phyloP scores from a whole-genome alignment of 2,797 vertebrate genomes.

The Pseudomugil gertrudae region DNA sequence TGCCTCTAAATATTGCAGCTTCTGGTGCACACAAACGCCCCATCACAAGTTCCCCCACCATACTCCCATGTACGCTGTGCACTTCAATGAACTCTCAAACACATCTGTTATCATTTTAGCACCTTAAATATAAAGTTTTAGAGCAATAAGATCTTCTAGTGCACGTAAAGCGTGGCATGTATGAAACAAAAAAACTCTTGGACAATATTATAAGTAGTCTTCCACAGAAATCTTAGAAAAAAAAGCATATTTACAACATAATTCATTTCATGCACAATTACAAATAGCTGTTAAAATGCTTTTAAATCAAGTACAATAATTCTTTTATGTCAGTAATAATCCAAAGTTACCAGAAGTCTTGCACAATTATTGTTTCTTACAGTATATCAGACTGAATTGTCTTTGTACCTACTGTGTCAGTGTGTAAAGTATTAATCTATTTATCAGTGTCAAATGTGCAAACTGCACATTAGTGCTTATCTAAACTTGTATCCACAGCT shows the following conservation, averaged over 20 bases:
- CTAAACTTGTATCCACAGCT: background rate
- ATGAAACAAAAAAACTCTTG: background rate
- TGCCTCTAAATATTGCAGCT: slow-evolving; percentile 3
- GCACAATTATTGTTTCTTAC: slow-evolving; percentile 22
- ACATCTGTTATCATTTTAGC: slow-evolving; percentile 13
- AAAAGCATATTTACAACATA: slow-evolving; percentile 31
- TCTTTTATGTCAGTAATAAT: slow-evolving; percentile 1
- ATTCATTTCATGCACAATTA: background rate
- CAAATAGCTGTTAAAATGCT: slow-evolving; percentile 10
- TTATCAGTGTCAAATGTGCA: slow-evolving; percentile 13
- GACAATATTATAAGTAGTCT: slow-evolving; percentile 1
- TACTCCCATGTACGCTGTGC: background rate
- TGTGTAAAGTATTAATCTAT: slow-evolving; percentile 2
- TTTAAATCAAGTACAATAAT: slow-evolving; percentile 5
- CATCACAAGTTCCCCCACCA: background rate
- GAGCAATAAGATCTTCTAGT: slow-evolving; percentile 5
- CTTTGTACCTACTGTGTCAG: slow-evolving; percentile 19
- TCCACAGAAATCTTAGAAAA: background rate
- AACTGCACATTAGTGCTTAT: background rate
- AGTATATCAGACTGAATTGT: background rate
- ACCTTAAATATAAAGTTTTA: slow-evolving; percentile 11
- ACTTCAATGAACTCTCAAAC: background rate
- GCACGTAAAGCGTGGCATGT: background rate
- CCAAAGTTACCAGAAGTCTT: slow-evolving; percentile 18
- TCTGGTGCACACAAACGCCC: background rate